Evolutionary conservation across 2,113 vertebrate species (phyloP).

Genomic region (Gambusia holbrooki): DNA sequence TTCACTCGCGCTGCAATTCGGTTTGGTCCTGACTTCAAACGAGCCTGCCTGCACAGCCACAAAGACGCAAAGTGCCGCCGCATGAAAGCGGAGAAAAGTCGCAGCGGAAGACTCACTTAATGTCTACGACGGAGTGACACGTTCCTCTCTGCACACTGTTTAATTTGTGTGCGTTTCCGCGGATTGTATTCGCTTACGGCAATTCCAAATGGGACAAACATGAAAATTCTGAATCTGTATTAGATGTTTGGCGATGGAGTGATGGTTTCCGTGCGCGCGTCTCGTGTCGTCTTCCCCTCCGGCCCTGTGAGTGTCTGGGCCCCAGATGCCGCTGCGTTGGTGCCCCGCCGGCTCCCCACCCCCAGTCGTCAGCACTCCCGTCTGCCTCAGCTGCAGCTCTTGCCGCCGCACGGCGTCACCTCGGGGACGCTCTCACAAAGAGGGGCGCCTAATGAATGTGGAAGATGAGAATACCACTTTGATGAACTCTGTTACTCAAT

Average conservation of each 20-base stretch:
- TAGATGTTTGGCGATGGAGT: conserved; percentile 23
- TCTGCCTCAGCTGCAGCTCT: conserved; percentile 22
- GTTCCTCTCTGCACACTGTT: neutral
- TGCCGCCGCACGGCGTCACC: conserved; percentile 40
- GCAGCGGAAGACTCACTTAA: conserved; percentile 19
- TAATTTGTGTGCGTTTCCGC: neutral
- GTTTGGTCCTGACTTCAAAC: conserved; percentile 26
- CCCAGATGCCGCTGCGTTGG: conserved; percentile 17
- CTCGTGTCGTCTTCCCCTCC: conserved; percentile 13
- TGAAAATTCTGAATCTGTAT: too few relatives aligned
- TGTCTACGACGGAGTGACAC: neutral
- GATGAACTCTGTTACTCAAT: conserved; percentile 90
- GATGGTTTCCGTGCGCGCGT: conserved; percentile 10
- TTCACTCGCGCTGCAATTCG: conserved; percentile 30
- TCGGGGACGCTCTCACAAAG: conserved; percentile 71
- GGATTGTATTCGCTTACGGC: conserved; percentile 3
- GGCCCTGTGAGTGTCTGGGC: conserved; percentile 11
- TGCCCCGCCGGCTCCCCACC: conserved; percentile 28
- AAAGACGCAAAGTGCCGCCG: neutral
- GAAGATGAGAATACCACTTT: conserved; percentile 87
- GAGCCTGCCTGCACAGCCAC: neutral
- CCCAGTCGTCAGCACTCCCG: conserved; percentile 20
- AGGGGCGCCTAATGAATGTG: conserved; percentile 86
- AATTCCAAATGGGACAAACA: conserved; percentile 1
- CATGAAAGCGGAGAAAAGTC: conserved; percentile 28